Evolutionary conservation across 1,140 invertebrate species (phyloP), one percentile per base, ranked within the genome.

Genomic region (Drosophila rhopaloa): DNA sequence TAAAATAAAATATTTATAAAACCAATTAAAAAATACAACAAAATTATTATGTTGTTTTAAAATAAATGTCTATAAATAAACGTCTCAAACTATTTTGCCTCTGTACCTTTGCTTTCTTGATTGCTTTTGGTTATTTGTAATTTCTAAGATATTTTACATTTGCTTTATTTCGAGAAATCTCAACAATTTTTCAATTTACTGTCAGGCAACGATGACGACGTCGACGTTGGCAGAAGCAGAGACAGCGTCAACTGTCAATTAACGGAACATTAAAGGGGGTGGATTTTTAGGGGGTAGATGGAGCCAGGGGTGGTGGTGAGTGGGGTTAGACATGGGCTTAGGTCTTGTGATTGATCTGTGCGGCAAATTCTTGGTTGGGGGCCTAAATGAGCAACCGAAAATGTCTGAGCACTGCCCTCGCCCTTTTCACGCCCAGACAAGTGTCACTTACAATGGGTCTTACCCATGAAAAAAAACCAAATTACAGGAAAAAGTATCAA

Each of bases 101-200:
- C 19, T 70, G 29, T 10, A 43, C 9, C n/a, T 46, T 44, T 32
- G 38, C 27, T 61, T 60, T 61, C 50, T 50, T 74, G 51, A 74
- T 75, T 74, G 51, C 53, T 63, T 75, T 74, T 63, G 29, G 72
- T 75, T 74, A 38, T 75, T 75, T 62, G 71, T 75, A 75, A 74
- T 75, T 74, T 63, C 72, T 27, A 40, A 71, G 66, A 70, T 71
- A 76, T 75, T 76, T 76, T 65, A 65, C 59, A 57, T 65, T 75
- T 51, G 40, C 43, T 43, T 56, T 65, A 59, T 76, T 76, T 67
- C 48, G 37, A 76, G 61, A 83, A 80, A 76, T 83, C 66, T 82
- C 74, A 79, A 79, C 75, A 82, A 85, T 88, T 86, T 85, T 84
- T 85, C 79, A 85, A 88, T 85, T 85, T 86, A 82, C 83, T 86